Conservation (phyloP, 2,888 invertebrate species). For the Elegia similella region DNA sequence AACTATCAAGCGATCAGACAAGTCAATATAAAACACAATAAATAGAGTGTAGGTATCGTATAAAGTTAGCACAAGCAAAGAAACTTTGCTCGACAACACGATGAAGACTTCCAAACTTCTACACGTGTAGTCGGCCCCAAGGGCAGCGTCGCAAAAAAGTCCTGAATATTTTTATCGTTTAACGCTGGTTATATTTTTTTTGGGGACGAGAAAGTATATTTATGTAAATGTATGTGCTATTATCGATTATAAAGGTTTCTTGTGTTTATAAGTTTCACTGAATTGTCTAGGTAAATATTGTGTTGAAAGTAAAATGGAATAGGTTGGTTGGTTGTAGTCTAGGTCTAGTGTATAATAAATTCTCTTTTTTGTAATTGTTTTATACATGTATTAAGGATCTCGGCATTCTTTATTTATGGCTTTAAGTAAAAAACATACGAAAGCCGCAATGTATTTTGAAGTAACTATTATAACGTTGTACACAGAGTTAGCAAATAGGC, state of each 20-base stretch:
- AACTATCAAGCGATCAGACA: not conserved
- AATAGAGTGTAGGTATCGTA: not conserved
- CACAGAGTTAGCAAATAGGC: too few relatives aligned
- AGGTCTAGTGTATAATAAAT: too few relatives aligned
- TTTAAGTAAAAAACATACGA: too few relatives aligned
- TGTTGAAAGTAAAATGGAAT: too few relatives aligned
- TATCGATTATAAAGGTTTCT: slow-evolving; percentile 25
- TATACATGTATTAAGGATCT: too few relatives aligned
- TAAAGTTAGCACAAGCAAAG: not conserved
- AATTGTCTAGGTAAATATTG: too few relatives aligned
- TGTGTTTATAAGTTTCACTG: slow-evolving; percentile 24
- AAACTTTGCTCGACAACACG: not conserved
- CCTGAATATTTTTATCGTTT: not conserved
- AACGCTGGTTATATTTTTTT: not conserved
- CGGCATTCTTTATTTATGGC: too few relatives aligned
- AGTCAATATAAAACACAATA: not conserved
- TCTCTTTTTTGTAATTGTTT: too few relatives aligned
- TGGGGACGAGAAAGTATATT: not conserved
- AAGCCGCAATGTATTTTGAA: too few relatives aligned
- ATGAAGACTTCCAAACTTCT: not conserved
- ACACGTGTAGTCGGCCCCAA: not conserved
- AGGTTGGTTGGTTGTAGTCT: too few relatives aligned
- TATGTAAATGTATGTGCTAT: slow-evolving; percentile 15
- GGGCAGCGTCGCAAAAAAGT: not conserved
- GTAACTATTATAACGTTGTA: too few relatives aligned